These are phyloP conservation scores for Malurus melanocephalus DNA, from an alignment of 2,113 vertebrate genomes.

Conservation along the genomic window DNA sequence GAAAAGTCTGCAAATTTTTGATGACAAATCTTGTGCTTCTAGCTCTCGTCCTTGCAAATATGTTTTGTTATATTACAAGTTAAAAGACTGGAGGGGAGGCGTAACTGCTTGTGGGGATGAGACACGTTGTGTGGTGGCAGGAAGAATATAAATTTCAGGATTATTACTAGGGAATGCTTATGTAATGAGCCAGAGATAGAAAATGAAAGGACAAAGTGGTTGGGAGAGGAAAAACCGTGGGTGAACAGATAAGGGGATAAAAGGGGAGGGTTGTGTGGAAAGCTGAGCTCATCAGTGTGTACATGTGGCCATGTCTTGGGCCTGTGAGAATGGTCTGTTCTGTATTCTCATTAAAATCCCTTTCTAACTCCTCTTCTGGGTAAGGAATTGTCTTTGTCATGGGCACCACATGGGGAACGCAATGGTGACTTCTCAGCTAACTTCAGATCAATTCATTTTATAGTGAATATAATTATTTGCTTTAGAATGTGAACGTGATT, in stretches of 20 bases:
- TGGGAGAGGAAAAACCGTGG: neutral
- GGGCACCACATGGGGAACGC: neutral
- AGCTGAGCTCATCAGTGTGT: neutral
- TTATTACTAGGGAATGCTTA: neutral
- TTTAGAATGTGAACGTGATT: neutral
- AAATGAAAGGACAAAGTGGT: neutral
- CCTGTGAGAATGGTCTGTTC: neutral
- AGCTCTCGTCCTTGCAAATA: neutral
- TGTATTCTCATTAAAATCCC: neutral
- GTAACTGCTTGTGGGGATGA: rapidly evolving
- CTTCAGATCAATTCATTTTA: neutral
- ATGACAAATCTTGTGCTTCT: neutral
- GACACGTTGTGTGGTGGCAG: neutral
- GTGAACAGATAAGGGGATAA: neutral
- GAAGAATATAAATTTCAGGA: neutral
- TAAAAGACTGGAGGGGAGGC: rapidly evolving
- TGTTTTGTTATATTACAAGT: neutral
- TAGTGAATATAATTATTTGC: neutral
- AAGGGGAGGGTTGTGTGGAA: rapidly evolving
- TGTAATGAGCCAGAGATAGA: neutral
- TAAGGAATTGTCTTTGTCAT: neutral
- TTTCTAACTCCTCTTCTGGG: neutral
- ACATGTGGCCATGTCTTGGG: neutral
- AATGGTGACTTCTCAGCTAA: neutral
- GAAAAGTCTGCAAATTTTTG: neutral